Percentiles rank a stretch among this genome's conserved stretches.
These are phyloP conservation scores for Metaphire vulgaris DNA, from an alignment of 1,140 invertebrate species.

Conservation along the genomic window DNA sequence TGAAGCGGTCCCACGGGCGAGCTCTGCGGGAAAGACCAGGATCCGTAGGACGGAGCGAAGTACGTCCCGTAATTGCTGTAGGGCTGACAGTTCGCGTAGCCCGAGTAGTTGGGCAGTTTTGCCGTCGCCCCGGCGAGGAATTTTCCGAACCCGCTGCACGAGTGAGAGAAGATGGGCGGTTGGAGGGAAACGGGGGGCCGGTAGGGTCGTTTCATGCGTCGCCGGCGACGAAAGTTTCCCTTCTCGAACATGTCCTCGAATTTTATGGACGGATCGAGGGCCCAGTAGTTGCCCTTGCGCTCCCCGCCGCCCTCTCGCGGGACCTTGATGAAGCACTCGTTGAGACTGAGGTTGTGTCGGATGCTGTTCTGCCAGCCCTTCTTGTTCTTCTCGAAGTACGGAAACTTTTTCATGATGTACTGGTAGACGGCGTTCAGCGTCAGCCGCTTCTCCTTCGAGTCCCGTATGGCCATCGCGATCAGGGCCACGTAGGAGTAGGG, in stretches of 20 bases:
- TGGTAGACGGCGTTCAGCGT: slow-evolving; percentile 98
- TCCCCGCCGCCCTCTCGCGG: slow-evolving; percentile 31
- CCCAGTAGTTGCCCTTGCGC: slow-evolving; percentile 32
- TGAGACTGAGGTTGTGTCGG: slow-evolving; percentile 59
- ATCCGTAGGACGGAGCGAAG: background rate
- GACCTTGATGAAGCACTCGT: slow-evolving; percentile 57
- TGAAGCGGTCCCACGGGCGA: background rate
- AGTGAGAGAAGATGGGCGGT: background rate
- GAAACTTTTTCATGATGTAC: slow-evolving; percentile 97
- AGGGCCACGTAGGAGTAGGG: slow-evolving; percentile 86
- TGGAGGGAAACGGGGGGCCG: slow-evolving; percentile 23
- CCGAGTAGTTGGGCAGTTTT: background rate
- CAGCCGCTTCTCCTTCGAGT: slow-evolving; percentile 49
- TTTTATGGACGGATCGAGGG: slow-evolving; percentile 23
- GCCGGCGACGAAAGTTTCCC: slow-evolving; percentile 30
- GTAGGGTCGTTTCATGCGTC: slow-evolving; percentile 30
- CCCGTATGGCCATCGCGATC: slow-evolving; percentile 73
- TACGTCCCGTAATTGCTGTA: background rate
- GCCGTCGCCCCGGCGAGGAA: background rate
- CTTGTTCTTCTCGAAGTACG: slow-evolving; percentile 78
- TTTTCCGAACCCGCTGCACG: background rate
- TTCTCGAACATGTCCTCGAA: slow-evolving; percentile 33
- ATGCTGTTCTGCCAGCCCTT: slow-evolving; percentile 65
- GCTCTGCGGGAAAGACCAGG: background rate
- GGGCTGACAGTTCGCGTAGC: background rate